Evolutionary conservation across 2,888 invertebrate species (phyloP).

Genomic region (Glaucopsyche alexis): DNA sequence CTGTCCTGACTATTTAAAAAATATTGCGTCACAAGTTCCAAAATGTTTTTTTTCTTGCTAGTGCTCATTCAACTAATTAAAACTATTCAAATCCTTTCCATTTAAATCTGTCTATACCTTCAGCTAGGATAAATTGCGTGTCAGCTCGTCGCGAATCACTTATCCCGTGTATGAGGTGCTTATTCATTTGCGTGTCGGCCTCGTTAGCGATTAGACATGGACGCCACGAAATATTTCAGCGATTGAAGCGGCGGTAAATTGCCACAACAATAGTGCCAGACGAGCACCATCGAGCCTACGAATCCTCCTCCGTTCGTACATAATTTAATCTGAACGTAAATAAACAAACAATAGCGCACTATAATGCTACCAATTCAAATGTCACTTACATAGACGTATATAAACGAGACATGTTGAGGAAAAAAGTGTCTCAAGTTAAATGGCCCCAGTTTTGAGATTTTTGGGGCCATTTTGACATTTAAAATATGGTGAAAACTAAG

Average conservation of each 20-base stretch:
- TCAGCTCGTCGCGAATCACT: constrained; percentile 46
- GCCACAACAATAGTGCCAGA: constrained; percentile 68
- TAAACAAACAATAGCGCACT: too few species aligned
- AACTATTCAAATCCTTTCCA: background rate
- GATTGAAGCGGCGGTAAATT: constrained; percentile 79
- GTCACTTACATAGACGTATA: too few species aligned
- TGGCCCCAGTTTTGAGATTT: too few species aligned
- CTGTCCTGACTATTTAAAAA: too few species aligned
- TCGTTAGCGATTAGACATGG: constrained; percentile 80
- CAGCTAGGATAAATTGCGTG: constrained; percentile 33
- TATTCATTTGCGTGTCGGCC: constrained; percentile 78
- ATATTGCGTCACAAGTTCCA: too few species aligned
- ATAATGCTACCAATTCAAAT: too few species aligned
- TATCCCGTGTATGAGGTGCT: constrained; percentile 68
- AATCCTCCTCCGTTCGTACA: background rate
- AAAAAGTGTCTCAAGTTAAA: too few species aligned
- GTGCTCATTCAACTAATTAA: background rate
- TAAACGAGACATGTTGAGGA: too few species aligned
- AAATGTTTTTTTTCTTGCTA: background rate
- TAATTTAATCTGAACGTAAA: too few species aligned
- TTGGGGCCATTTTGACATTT: too few species aligned
- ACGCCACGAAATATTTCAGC: constrained; percentile 79
- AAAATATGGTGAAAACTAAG: too few species aligned
- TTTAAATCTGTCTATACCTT: constrained; percentile 22
- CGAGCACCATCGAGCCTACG: background rate